Conservation (phyloP, 2,888 invertebrate genomes). For the Rhagium mordax region DNA sequence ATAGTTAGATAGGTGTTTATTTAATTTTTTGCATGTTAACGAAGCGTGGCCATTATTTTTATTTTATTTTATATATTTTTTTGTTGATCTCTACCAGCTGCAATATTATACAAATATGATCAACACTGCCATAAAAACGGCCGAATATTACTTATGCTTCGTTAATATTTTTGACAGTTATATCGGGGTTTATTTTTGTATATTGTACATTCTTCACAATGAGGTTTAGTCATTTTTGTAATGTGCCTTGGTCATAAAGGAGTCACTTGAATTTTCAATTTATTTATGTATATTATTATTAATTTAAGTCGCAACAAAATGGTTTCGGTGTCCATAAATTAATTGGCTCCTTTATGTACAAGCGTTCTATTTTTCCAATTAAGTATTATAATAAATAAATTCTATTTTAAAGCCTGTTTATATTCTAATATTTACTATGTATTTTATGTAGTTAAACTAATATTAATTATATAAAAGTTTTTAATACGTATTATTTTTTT, state of each 20-base stretch:
- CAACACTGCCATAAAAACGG: slow-evolving; percentile 61
- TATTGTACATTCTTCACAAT: slow-evolving; percentile 51
- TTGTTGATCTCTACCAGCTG: slow-evolving; percentile 57
- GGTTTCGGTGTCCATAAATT: slow-evolving; percentile 43
- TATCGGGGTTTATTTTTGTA: slow-evolving; percentile 48
- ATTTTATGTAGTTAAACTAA: slow-evolving; percentile 68
- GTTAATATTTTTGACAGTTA: slow-evolving; percentile 30
- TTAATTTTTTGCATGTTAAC: slow-evolving; percentile 45
- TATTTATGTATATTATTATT: slow-evolving; percentile 42
- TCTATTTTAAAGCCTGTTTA: slow-evolving; percentile 68
- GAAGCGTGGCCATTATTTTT: slow-evolving; percentile 46
- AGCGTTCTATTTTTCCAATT: slow-evolving; percentile 45
- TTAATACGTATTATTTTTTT: slow-evolving; percentile 58
- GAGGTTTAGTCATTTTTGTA: slow-evolving; percentile 46
- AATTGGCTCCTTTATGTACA: slow-evolving; percentile 48
- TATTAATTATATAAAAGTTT: slow-evolving; percentile 63
- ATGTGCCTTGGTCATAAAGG: slow-evolving; percentile 46
- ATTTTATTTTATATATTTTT: slow-evolving; percentile 9
- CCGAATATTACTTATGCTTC: slow-evolving; percentile 49
- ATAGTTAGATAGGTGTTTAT: slow-evolving; percentile 36
- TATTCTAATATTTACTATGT: slow-evolving; percentile 66
- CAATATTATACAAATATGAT: slow-evolving; percentile 53
- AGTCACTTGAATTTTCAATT: slow-evolving; percentile 31
- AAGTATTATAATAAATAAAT: slow-evolving; percentile 53
- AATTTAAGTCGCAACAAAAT: slow-evolving; percentile 35